Evolutionary conservation across 1,140 invertebrate genomes (phyloP), one percentile per base, ranked within the genome.

Genomic region (Cotesia vestalis): DNA sequence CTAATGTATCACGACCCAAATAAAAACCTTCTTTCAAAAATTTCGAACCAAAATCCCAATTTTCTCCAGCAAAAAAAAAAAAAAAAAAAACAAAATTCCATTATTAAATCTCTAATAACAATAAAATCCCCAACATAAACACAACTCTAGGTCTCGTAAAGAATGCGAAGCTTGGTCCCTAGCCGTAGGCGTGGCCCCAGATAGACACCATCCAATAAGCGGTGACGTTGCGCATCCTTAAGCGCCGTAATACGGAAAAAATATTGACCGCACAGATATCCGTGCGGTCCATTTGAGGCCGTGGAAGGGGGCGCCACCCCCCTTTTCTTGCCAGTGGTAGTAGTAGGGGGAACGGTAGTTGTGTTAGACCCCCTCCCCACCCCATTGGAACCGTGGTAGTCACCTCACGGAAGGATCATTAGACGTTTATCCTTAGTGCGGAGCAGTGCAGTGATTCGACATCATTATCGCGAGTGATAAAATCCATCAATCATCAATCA

Each of bases 281-380:
- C 81, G 81, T 82, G 83, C 81, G 85, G 85, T 86, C 83, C 85
- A 86, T 85, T 85, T 85, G 84, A 81, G 83, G 83, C 27, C 27
- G 84, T 84, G 81, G 82, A 79, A 79, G 83, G 84, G 84, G 83
- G 84, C 77, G 84, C 81, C 80, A 76, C 75, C 75, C 72, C 74
- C 76, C 27, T 27, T 27, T 27, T 2, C 27, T 27, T 27, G 2
- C 27, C 27, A 27, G 27, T 27, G 27, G 27, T 27, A 27, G 27
- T 27, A 1, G 27, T 27, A 27, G 27, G 27, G 27, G 27, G 27
- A 27, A 27, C 27, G 27, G 27, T 27, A 27, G 27, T 27, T 27
- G 27, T 27, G 27, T 27, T 27, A 83, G 84, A 78, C 84, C 81
- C 80, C 77, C 78, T 75, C 75, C 72, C 75, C 76, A 76, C 77